A percentile compares a stretch with the other conserved stretches of the same genome.
Evolutionary conservation across 2,113 vertebrate species (phyloP).

Genomic region (Hippocampus comes): DNA sequence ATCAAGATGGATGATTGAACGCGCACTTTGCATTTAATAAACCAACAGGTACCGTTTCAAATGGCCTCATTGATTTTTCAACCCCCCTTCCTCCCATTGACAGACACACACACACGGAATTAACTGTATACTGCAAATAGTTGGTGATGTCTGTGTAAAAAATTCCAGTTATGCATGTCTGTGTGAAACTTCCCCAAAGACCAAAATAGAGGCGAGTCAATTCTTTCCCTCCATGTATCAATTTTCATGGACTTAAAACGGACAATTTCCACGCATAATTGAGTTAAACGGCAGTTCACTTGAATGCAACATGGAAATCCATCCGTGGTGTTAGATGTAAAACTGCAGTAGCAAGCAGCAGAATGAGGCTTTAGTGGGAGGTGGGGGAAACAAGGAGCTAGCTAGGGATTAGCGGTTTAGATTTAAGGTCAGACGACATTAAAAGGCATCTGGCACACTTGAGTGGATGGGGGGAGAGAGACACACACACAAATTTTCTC

Average conservation of each 20-base stretch:
- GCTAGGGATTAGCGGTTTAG: not conserved
- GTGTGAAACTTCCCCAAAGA: conserved; percentile 52
- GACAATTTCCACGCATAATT: not conserved
- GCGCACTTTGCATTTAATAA: not conserved
- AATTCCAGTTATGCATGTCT: conserved; percentile 60
- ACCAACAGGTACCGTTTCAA: not conserved
- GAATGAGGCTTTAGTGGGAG: not conserved
- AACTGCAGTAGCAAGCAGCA: not conserved
- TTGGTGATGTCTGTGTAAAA: conserved; percentile 15
- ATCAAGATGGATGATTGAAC: not conserved
- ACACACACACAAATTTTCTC: too few species aligned
- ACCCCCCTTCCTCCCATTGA: not conserved
- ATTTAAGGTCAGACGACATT: conserved; percentile 36
- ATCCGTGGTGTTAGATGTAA: not conserved
- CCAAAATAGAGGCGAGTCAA: conserved; percentile 52
- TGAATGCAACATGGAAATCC: not conserved
- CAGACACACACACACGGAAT: too few species aligned
- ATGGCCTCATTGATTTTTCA: not conserved
- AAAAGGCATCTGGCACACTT: conserved; percentile 45
- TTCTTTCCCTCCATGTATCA: not conserved
- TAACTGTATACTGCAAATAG: not conserved
- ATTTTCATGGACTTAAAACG: not conserved
- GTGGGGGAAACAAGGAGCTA: not conserved
- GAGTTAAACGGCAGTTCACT: not conserved
- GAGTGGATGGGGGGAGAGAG: too few species aligned